Evolutionary conservation across 2,888 invertebrate genomes (phyloP).

Genomic region (Iphiclides podalirius): DNA sequence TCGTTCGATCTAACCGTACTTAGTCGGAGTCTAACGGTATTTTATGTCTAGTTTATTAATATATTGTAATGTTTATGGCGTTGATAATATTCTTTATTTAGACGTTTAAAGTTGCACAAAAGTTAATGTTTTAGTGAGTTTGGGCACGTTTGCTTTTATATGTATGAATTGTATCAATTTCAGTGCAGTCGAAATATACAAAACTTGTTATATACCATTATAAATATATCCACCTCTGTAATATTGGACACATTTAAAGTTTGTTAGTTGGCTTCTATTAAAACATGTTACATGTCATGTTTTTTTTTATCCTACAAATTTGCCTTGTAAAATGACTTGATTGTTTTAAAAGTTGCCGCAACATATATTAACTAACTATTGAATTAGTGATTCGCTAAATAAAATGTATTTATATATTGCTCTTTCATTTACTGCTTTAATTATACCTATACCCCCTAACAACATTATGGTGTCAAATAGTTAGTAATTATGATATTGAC

Average conservation of each 20-base stretch:
- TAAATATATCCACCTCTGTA: too few relatives aligned
- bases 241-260: too few relatives aligned
- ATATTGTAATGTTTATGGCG: too few relatives aligned
- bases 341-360: slow-evolving; percentile 59
- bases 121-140: not conserved
- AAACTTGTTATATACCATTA: too few relatives aligned
- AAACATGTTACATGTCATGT: not conserved
- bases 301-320: slow-evolving; percentile 37
- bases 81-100: too few relatives aligned
- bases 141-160: not conserved
- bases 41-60: not conserved
- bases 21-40: not conserved
- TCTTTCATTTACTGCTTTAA: slow-evolving; percentile 28
- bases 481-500: too few relatives aligned
- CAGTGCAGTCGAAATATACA: too few relatives aligned
- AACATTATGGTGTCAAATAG: too few relatives aligned
- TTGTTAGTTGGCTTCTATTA: not conserved
- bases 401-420: slow-evolving; percentile 46
- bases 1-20: not conserved
- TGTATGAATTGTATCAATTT: not conserved
- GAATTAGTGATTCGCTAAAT: slow-evolving; percentile 57
- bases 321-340: slow-evolving; percentile 72
- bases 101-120: not conserved
- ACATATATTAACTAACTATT: slow-evolving; percentile 51
- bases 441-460: too few relatives aligned